These are phyloP conservation scores for Pangasius krempfi DNA, from an alignment of 2,797 vertebrate species.

Conservation along the genomic window DNA sequence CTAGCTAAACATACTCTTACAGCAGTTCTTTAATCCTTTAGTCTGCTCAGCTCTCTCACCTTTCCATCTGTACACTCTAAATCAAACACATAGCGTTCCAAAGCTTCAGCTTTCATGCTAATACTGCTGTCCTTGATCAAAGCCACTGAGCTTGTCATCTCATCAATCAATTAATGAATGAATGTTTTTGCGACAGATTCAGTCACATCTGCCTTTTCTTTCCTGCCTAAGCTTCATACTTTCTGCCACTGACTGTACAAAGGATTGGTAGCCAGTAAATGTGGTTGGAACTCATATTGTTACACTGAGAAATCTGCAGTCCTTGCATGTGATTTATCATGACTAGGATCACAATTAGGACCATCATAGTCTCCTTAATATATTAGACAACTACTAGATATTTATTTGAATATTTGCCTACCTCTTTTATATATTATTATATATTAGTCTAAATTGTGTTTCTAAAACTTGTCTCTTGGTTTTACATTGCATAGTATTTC, in stretches of 20 bases:
- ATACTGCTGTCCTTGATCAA: background rate
- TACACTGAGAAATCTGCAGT: background rate
- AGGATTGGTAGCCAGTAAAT: background rate
- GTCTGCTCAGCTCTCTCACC: background rate
- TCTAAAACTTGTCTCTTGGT: background rate
- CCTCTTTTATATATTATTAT: background rate
- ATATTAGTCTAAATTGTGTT: background rate
- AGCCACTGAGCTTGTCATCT: background rate
- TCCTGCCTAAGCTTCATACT: background rate
- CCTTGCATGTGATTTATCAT: background rate
- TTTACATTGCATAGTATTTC: background rate
- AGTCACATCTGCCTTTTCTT: background rate
- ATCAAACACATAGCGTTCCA: background rate
- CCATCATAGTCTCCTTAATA: background rate
- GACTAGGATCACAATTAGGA: background rate
- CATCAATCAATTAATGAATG: background rate
- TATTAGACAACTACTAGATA: background rate
- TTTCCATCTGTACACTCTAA: background rate
- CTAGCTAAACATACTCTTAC: background rate
- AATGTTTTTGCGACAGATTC: background rate
- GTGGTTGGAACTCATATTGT: background rate
- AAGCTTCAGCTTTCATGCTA: background rate
- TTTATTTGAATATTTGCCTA: background rate
- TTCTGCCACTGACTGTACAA: background rate
- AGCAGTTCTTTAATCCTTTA: background rate